A percentile compares a stretch with the other conserved stretches of the same genome.
These are phyloP conservation scores for Mus spicilegus DNA, from an alignment of 2,113 vertebrate species.

Conservation along the genomic window DNA sequence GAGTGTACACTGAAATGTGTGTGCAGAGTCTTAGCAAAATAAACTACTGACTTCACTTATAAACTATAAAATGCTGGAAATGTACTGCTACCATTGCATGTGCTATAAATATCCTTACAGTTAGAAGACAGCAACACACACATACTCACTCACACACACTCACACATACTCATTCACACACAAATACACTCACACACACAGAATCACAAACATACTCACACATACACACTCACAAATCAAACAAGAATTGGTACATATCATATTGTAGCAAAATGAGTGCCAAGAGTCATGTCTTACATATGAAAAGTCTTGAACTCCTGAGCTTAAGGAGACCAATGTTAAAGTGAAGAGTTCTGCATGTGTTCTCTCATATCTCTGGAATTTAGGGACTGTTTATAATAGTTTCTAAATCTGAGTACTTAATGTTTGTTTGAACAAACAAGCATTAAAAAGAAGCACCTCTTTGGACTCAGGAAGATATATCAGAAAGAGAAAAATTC, in stretches of 20 bases:
- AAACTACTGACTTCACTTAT: conserved; percentile 29
- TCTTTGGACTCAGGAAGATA: conserved; percentile 6
- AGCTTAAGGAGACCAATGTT: not conserved
- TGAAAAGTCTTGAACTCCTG: conserved; percentile 20
- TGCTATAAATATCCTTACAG: not conserved
- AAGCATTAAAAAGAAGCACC: not conserved
- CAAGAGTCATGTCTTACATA: conserved; percentile 11
- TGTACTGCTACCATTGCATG: conserved; percentile 45
- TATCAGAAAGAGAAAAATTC: conserved; percentile 29
- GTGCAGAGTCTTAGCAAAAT: not conserved
- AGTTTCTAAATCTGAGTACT: conserved; percentile 26
- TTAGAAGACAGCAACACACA: not conserved
- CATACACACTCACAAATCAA: not conserved
- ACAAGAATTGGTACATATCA: not conserved
- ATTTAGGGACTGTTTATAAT: not conserved
- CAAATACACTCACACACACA: not conserved
- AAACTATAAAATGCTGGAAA: conserved; percentile 54
- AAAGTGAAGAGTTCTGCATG: not conserved
- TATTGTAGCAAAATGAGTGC: conserved; percentile 22
- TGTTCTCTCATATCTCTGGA: conserved; percentile 19
- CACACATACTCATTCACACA: too few species aligned
- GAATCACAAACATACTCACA: not conserved
- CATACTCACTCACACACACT: not conserved
- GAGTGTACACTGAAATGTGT: not conserved
- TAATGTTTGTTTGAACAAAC: not conserved